A percentile compares a stretch with the other conserved stretches of the same genome.
phyloP scores from a whole-genome alignment of 2,888 invertebrate genomes.

The Cosmopolites sordidus region DNA sequence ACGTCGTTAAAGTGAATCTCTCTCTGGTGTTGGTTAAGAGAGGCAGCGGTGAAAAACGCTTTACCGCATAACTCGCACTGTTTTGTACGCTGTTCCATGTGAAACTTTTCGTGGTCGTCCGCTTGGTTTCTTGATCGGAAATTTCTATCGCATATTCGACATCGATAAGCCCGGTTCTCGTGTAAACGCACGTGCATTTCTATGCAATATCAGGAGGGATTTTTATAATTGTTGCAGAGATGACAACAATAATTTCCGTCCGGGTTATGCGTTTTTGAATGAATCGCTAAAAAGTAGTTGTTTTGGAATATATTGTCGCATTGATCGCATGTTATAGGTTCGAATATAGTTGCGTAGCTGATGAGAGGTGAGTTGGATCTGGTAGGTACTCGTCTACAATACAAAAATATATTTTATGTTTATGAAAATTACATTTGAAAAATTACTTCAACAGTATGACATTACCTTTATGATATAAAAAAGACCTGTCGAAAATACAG shows the following conservation, averaged over 20 bases:
- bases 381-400: too few relatives aligned
- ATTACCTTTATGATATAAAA: too few relatives aligned
- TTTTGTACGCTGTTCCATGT: neutral
- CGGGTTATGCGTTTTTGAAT: slow-evolving; percentile 31
- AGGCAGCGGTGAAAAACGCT: slow-evolving; percentile 26
- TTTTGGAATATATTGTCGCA: slow-evolving; percentile 29
- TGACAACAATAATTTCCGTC: slow-evolving; percentile 31
- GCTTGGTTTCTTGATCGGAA: slow-evolving; percentile 32
- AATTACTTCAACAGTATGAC: too few relatives aligned
- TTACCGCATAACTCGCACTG: slow-evolving; percentile 50
- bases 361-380: neutral
- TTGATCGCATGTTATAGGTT: slow-evolving; percentile 42
- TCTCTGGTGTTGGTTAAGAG: slow-evolving; percentile 2
- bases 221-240: slow-evolving; percentile 29
- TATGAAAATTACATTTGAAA: too few relatives aligned
- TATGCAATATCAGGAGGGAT: slow-evolving; percentile 28
- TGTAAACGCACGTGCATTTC: slow-evolving; percentile 31
- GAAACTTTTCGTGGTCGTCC: slow-evolving; percentile 29
- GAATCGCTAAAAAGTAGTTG: slow-evolving; percentile 17
- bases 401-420: too few relatives aligned
- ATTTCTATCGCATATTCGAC: slow-evolving; percentile 37
- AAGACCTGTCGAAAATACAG: too few relatives aligned
- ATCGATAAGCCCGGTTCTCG: slow-evolving; percentile 33
- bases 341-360: slow-evolving; percentile 49
- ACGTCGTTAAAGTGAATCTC: neutral